These are phyloP conservation scores for Gavialis gangeticus DNA, from an alignment of 2,113 vertebrate species.

Conservation along the genomic window DNA sequence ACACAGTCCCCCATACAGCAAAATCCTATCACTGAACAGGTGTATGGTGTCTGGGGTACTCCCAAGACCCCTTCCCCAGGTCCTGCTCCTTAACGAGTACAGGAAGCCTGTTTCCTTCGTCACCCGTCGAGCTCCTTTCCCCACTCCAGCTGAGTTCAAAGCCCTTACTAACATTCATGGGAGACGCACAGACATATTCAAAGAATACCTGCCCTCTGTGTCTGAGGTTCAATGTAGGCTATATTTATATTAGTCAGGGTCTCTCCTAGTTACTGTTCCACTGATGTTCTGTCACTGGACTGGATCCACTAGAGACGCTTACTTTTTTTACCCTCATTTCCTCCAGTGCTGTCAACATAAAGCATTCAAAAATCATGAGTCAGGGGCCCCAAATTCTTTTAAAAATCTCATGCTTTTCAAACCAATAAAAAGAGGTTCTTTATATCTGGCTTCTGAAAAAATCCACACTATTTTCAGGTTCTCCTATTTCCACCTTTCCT, in stretches of 20 bases:
- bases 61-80: not conserved
- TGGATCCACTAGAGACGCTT: slow-evolving; percentile 41
- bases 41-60: not conserved
- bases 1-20: not conserved
- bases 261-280: slow-evolving; percentile 18
- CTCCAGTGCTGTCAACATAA: slow-evolving; percentile 50
- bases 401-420: slow-evolving; percentile 35
- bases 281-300: slow-evolving; percentile 23
- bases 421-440: slow-evolving; percentile 44
- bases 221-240: not conserved
- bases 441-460: not conserved
- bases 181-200: rapidly evolving
- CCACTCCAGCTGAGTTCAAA: not conserved
- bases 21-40: not conserved
- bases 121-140: not conserved
- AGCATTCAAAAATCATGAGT: slow-evolving; percentile 52
- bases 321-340: slow-evolving; percentile 46
- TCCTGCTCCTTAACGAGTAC: not conserved
- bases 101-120: slow-evolving; percentile 9
- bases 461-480: not conserved
- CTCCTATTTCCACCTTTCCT: not conserved
- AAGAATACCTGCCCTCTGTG: not conserved
- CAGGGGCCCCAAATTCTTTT: slow-evolving; percentile 18
- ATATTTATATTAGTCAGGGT: not conserved
- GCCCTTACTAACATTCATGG: not conserved